A percentile compares a stretch with the other conserved stretches of the same genome.
These are phyloP conservation scores for Dasypus novemcinctus DNA, from an alignment of 2,113 vertebrate genomes.

Conservation along the genomic window DNA sequence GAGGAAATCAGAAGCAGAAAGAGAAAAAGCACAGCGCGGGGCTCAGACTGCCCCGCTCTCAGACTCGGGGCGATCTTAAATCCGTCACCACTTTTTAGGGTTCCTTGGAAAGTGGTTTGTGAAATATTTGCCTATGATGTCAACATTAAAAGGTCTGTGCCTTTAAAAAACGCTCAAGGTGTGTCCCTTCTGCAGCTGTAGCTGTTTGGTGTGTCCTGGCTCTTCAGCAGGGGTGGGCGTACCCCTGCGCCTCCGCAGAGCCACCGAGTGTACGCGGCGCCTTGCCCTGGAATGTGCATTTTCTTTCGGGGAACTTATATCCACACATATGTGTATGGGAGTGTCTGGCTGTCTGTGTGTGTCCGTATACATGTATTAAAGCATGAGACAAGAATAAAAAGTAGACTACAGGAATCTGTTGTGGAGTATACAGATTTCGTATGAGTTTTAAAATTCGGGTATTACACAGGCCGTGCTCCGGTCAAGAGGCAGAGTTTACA, in stretches of 20 bases:
- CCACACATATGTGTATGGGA: not conserved
- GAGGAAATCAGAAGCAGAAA: not conserved
- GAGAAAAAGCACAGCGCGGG: not conserved
- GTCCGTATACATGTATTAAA: not conserved
- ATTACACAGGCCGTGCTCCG: not conserved
- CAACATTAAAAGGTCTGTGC: not conserved
- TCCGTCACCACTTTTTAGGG: not conserved
- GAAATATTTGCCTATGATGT: not conserved
- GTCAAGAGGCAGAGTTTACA: not conserved
- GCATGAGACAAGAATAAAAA: not conserved
- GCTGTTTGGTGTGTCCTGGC: not conserved
- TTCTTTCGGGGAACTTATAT: not conserved
- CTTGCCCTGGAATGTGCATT: not conserved
- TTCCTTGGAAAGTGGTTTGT: not conserved
- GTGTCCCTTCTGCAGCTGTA: not conserved
- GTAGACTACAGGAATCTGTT: not conserved
- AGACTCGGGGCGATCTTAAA: fast-evolving
- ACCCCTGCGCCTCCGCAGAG: not conserved
- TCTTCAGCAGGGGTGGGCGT: not conserved
- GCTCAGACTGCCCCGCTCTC: fast-evolving
- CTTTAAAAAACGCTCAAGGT: not conserved
- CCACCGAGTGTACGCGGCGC: not conserved
- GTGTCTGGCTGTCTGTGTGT: not conserved
- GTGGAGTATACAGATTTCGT: not conserved
- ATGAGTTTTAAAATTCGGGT: not conserved